These are phyloP conservation scores for Neofelis nebulosa DNA, from an alignment of 2,113 vertebrate species.

Conservation along the genomic window DNA sequence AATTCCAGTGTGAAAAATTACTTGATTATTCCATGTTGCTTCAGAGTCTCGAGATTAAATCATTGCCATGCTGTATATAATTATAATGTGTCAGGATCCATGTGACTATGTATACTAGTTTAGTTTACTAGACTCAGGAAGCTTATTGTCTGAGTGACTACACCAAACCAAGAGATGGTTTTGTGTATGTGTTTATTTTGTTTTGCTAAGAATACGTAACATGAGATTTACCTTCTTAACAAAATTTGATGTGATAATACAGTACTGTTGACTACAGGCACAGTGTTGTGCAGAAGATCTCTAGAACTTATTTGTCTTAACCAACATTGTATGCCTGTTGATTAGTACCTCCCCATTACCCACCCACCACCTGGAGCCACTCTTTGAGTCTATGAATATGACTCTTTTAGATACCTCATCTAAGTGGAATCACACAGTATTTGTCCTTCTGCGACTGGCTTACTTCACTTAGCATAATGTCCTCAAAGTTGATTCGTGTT, in stretches of 20 bases:
- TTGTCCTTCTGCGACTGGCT: not conserved
- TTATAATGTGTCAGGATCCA: not conserved
- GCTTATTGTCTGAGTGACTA: not conserved
- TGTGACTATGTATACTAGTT: not conserved
- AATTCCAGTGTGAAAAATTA: not conserved
- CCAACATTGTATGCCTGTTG: not conserved
- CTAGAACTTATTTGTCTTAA: not conserved
- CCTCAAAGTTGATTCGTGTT: not conserved
- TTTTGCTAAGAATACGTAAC: not conserved
- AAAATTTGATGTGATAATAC: not conserved
- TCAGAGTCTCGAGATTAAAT: slow-evolving; percentile 24
- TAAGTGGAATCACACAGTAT: not conserved
- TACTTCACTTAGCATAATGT: not conserved
- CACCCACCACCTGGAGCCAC: rapidly evolving
- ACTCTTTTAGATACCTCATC: not conserved
- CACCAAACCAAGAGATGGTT: not conserved
- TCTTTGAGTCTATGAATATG: not conserved
- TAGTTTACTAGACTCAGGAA: not conserved
- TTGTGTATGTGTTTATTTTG: not conserved
- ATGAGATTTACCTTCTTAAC: not conserved
- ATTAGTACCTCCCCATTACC: not conserved
- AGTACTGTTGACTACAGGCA: not conserved
- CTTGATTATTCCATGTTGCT: slow-evolving; percentile 18
- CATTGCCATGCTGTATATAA: not conserved
- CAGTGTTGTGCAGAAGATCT: not conserved